Percentiles rank a stretch among this genome's conserved stretches.
Conservation (phyloP, 1,140 invertebrate genomes). For the Heliconius congener region DNA sequence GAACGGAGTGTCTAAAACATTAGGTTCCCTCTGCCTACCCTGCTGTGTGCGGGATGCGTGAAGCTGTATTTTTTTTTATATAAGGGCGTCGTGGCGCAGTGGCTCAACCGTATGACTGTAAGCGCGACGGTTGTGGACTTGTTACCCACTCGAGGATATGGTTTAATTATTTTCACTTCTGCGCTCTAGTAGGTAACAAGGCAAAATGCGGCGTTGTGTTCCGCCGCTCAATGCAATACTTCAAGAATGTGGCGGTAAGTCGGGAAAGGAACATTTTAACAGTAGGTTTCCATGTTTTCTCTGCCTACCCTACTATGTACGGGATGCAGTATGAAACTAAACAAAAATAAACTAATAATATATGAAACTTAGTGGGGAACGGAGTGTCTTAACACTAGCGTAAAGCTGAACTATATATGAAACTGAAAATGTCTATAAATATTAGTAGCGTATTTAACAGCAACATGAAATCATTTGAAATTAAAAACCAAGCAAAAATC, state of each 20-base stretch:
- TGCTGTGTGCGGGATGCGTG: too few species aligned
- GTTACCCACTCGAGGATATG: neutral
- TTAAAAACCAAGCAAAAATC: slow-evolving; percentile 15
- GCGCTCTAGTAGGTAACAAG: neutral
- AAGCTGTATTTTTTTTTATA: neutral
- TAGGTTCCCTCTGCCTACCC: too few species aligned
- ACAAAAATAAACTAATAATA: too few species aligned
- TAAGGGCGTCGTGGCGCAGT: rapidly evolving
- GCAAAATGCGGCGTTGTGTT: neutral
- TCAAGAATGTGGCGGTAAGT: too few species aligned
- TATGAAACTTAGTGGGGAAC: too few species aligned
- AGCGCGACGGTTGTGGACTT: neutral
- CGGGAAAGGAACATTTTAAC: too few species aligned
- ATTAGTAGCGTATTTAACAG: neutral
- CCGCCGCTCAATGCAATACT: too few species aligned
- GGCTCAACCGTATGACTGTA: neutral
- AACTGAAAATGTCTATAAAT: neutral
- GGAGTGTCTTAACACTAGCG: too few species aligned
- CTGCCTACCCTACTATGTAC: neutral
- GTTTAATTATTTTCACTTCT: neutral
- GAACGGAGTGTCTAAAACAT: too few species aligned
- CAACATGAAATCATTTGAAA: neutral
- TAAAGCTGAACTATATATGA: neutral
- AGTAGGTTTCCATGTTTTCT: neutral
- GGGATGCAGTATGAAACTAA: too few species aligned